Percentiles rank a stretch among this genome's conserved stretches.
phyloP scores from a whole-genome alignment of 2,888 invertebrate genomes.

The Eledona agricola region DNA sequence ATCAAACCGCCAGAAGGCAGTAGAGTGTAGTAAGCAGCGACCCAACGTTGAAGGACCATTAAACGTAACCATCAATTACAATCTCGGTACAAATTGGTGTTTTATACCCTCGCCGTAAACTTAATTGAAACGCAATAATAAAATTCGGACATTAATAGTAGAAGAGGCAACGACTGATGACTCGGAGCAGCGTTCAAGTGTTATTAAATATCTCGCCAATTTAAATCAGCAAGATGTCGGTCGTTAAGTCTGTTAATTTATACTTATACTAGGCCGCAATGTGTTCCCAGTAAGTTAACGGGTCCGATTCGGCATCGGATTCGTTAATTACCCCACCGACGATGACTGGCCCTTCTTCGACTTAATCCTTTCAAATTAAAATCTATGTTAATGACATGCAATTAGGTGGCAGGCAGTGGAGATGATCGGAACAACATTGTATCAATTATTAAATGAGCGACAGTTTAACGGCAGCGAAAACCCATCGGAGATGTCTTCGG shows the following conservation, averaged over 20 bases:
- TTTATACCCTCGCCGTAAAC: conserved; percentile 28
- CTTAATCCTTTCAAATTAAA: conserved; percentile 31
- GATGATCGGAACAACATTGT: conserved; percentile 19
- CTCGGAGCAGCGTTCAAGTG: conserved; percentile 24
- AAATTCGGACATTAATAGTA: conserved; percentile 34
- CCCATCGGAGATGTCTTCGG: conserved; percentile 14
- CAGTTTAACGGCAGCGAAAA: conserved; percentile 3
- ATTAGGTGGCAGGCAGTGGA: conserved; percentile 29
- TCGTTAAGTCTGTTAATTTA: conserved; percentile 49
- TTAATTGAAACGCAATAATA: conserved; percentile 38
- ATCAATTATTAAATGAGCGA: conserved; percentile 8
- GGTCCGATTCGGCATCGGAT: conserved; percentile 42
- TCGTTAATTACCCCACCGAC: conserved; percentile 41
- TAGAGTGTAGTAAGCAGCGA: too few species aligned
- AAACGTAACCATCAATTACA: conserved; percentile 25
- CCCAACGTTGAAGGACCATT: conserved; percentile 13
- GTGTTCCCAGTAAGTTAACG: conserved; percentile 47
- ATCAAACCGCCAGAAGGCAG: too few species aligned
- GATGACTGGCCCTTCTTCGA: conserved; percentile 28
- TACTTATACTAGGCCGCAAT: conserved; percentile 45
- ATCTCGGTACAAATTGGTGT: conserved; percentile 23
- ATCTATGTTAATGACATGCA: conserved; percentile 30
- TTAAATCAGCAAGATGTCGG: conserved; percentile 36
- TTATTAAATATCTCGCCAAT: conserved; percentile 41
- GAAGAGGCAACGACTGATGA: conserved; percentile 18